These are phyloP conservation scores for Manis crassicaudata DNA, from an alignment of 2,797 vertebrate genomes.

Conservation along the genomic window DNA sequence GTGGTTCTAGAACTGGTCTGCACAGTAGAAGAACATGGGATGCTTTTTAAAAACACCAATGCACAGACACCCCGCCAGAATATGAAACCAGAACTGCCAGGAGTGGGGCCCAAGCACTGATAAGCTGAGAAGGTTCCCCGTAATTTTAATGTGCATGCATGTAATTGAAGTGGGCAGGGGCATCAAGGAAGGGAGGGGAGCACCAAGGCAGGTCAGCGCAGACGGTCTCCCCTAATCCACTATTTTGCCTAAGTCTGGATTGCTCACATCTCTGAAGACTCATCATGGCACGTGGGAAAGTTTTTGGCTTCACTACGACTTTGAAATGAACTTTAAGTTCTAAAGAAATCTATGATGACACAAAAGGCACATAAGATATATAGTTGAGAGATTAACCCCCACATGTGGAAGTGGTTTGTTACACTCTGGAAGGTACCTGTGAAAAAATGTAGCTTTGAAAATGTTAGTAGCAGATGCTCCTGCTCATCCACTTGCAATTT, in stretches of 20 bases:
- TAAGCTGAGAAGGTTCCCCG: not conserved
- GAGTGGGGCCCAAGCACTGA: not conserved
- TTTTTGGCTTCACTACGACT: constrained; percentile 51
- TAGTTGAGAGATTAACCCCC: not conserved
- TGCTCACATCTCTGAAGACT: not conserved
- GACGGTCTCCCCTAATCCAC: not conserved
- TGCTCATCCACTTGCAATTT: not conserved
- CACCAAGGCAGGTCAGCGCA: not conserved
- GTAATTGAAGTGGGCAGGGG: not conserved
- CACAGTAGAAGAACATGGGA: not conserved
- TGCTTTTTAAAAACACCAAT: not conserved
- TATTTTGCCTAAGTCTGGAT: not conserved
- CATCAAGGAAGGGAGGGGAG: not conserved
- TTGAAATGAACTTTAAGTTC: constrained; percentile 76
- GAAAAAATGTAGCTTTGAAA: constrained; percentile 57
- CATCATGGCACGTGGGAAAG: constrained; percentile 62
- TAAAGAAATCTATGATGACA: constrained; percentile 66
- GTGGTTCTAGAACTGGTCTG: not conserved
- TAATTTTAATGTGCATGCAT: not conserved
- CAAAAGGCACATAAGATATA: constrained; percentile 68
- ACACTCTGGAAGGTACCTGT: constrained; percentile 72
- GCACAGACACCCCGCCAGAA: not conserved
- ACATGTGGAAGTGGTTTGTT: constrained; percentile 71
- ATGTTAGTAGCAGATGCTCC: constrained; percentile 71
- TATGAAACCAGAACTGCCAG: not conserved